Evolutionary conservation across 2,888 invertebrate species (phyloP), one percentile per base, ranked within the genome.

Genomic region (Caenorhabditis drosophilae): DNA sequence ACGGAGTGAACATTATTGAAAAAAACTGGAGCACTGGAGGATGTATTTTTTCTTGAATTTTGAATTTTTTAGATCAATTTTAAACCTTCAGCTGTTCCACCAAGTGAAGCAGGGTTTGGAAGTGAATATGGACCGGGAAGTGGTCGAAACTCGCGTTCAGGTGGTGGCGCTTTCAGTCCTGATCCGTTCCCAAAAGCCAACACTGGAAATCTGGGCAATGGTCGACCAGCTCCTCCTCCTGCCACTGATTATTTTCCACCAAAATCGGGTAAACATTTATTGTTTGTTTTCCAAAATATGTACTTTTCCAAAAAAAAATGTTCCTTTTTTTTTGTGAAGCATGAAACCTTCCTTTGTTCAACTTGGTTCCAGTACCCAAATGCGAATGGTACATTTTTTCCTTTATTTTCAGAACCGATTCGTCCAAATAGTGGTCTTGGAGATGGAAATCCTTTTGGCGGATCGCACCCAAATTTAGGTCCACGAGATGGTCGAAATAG

Each of bases 21-120:
- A 80, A 79, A 54, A 75, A 68, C 26, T 81, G 81, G 81, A 73
- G 75, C 47, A 76, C 76, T 16, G 66, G 70, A 45, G 73, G 72
- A 66, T 73, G 77, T 72, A 46, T 50, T 27, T 23, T 42, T 18
- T 15, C 12, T 49, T 2, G 20, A 7, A 20, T 11, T n/a, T n/a
- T n/a, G n/a, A n/a, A 9, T 12, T 4, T 11, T 3, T 6, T 12
- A 47, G 38, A 35, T 23, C 7, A 16, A 18, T 12, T 11, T 27
- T 47, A 12, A 22, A 18, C 31, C 53, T 66, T 53, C 45, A 72
- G 73, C 67, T 9, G 62, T 62, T 34, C 60, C 67, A 7, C 59
- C 70, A 2, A 69, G 68, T 23, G 67, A 73, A 38, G 67, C 53
- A 26, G 69, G 67, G 20, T 67, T 60, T 22, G 70, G 67, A 42